Conservation (phyloP, 2,113 vertebrate genomes). For the Pomatorhinus ruficollis region DNA sequence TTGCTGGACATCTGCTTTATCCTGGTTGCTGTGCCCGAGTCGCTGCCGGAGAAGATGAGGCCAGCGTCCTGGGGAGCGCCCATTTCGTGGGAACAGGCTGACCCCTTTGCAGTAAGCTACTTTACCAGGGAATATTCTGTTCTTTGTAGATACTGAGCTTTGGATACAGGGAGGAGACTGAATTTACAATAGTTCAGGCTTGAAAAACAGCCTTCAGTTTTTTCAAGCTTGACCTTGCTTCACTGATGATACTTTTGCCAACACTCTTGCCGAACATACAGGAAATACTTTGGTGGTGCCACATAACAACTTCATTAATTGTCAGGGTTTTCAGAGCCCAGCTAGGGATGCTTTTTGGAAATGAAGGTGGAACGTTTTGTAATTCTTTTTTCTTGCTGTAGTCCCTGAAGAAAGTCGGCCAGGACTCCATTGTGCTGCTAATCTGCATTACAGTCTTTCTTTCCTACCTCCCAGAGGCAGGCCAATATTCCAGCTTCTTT, state of each 20-base stretch:
- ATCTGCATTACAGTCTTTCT: conserved; percentile 92
- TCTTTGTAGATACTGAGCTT: background rate
- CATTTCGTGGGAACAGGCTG: conserved; percentile 90
- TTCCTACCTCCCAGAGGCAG: conserved; percentile 88
- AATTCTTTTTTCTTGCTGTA: conserved; percentile 14
- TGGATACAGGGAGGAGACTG: background rate
- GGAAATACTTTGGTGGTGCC: background rate
- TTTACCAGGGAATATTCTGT: background rate
- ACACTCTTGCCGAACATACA: rapidly evolving
- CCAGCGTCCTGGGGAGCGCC: conserved; percentile 88
- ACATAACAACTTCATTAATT: rapidly evolving
- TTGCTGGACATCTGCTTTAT: conserved; percentile 89
- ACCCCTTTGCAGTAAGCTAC: conserved; percentile 85
- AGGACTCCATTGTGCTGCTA: conserved; percentile 87
- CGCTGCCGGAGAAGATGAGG: conserved; percentile 87
- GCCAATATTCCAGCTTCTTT: conserved; percentile 91
- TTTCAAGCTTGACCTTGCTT: background rate
- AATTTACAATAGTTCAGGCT: background rate
- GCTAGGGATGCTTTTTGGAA: background rate
- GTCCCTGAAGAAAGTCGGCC: conserved; percentile 89
- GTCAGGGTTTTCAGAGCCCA: background rate
- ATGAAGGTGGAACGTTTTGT: background rate
- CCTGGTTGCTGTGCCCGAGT: conserved; percentile 86
- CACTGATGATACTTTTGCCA: background rate
- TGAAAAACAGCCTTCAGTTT: background rate